Conservation (phyloP, 2,113 vertebrate species). For the Phylloscopus trochilus region DNA sequence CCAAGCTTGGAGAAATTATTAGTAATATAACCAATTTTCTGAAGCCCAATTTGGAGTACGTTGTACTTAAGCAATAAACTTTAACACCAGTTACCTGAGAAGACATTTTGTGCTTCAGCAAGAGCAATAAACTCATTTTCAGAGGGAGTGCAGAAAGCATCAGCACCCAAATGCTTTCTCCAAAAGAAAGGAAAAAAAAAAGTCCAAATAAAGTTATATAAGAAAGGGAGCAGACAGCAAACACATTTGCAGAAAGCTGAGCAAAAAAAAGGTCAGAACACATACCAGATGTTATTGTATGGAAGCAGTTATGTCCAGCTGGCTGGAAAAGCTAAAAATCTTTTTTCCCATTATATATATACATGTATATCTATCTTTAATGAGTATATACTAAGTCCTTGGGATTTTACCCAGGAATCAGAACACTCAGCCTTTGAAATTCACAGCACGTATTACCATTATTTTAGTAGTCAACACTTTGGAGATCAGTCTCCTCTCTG, state of each 20-base stretch:
- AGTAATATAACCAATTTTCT: background rate
- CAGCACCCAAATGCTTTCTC: background rate
- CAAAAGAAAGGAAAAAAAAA: background rate
- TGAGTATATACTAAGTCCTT: background rate
- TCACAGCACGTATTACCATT: background rate
- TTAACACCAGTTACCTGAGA: background rate
- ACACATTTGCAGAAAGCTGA: background rate
- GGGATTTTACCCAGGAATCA: background rate
- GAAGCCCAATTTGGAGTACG: background rate
- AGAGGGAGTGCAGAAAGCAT: background rate
- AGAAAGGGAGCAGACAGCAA: background rate
- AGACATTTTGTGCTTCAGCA: background rate
- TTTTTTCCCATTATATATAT: background rate
- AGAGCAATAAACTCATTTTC: background rate
- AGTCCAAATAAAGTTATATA: background rate
- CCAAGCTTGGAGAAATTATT: background rate
- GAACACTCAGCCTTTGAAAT: background rate
- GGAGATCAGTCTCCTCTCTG: background rate
- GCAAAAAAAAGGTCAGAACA: background rate
- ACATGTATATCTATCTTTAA: background rate
- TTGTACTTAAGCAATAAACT: background rate
- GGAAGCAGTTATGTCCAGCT: background rate
- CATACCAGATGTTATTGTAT: background rate
- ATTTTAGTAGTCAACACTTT: background rate
- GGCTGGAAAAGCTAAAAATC: background rate